Base-by-base conservation (phyloP, 2,888 invertebrate genomes). In the Penaeus monodon region DNA sequence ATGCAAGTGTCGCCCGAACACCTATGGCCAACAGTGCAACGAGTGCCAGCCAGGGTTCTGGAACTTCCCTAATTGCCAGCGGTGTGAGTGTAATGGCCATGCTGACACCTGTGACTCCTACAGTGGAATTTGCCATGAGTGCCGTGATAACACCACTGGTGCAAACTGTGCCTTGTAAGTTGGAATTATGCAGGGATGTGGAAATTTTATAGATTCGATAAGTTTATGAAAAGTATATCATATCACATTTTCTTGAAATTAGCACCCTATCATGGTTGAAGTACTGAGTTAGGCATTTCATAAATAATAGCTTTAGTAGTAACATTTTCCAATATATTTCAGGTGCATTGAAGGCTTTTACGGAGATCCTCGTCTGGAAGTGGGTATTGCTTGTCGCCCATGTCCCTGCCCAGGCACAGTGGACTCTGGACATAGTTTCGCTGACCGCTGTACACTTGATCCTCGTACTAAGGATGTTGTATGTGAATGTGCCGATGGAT, bases 61-160 rank as follows among this genome's bases (percentile, higher is more conserved):
- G 96, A 97, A 97, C 91, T 99, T 99, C 94, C 99, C 99, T 0
- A 96, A 97, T 91, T 99, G 99, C 92, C 95, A 96, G 91, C 95
- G 96, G 90, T 99, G 99, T 92, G 96, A 98, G 92, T 99, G 99
- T 92, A 98, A 99, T 92, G 99, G 98, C 0, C 98, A 99, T 92
- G 98, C 99, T 0, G 96, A 98, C 90, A 95, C 95, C 91, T 99
- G 99, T 92, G 97, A 99, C 92, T 95, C 98, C 44, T 94, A 94
- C 90, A 97, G 96, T 0, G 99, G 99, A 10, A 95, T 95, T 77
- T 99, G 99, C 92, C 94, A 95, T 88, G 95, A 95, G 90, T 99
- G 99, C 92, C 94, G 95, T 91, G 97, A 99, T 92, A 95, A 94
- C 91, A 98, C 99, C 0, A 95, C 95, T 86, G 99, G 99, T 10